Percentiles rank a stretch among this genome's conserved stretches.
Conservation (phyloP, 1,140 invertebrate genomes). For the Lordiphosa mommai region DNA sequence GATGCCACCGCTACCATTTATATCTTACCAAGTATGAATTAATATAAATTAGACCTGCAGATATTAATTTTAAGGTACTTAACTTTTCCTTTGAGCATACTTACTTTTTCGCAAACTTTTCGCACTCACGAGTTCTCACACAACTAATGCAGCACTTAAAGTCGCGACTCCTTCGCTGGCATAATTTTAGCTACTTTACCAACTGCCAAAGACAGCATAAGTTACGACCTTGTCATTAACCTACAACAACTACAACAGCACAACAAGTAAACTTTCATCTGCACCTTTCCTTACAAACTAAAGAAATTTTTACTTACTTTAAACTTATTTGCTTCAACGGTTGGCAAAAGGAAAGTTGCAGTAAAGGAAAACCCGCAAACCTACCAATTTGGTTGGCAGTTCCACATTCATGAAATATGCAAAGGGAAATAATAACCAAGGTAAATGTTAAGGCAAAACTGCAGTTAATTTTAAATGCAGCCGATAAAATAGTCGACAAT, state of each 20-base stretch:
- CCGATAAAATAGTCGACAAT: neutral
- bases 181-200: constrained; percentile 21
- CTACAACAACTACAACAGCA: constrained; percentile 14
- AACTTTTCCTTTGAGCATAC: too few relatives aligned
- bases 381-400: constrained; percentile 33
- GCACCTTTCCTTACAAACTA: too few relatives aligned
- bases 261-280: constrained; percentile 5
- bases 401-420: constrained; percentile 35
- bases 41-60: too few relatives aligned
- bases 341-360: constrained; percentile 11
- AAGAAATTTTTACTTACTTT: constrained; percentile 3
- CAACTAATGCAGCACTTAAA: constrained; percentile 8
- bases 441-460: constrained; percentile 13
- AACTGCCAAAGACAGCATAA: constrained; percentile 24
- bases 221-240: neutral
- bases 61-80: too few relatives aligned
- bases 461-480: neutral
- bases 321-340: constrained; percentile 9
- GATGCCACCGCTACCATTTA: too few relatives aligned
- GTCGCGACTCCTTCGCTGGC: constrained; percentile 24
- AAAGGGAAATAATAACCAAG: constrained; percentile 22
- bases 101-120: neutral
- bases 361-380: constrained; percentile 13
- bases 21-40: too few relatives aligned
- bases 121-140: neutral